Percentiles rank a stretch among this genome's conserved stretches.
Evolutionary conservation across 2,797 vertebrate genomes (phyloP).

Genomic region (Artibeus lituratus): DNA sequence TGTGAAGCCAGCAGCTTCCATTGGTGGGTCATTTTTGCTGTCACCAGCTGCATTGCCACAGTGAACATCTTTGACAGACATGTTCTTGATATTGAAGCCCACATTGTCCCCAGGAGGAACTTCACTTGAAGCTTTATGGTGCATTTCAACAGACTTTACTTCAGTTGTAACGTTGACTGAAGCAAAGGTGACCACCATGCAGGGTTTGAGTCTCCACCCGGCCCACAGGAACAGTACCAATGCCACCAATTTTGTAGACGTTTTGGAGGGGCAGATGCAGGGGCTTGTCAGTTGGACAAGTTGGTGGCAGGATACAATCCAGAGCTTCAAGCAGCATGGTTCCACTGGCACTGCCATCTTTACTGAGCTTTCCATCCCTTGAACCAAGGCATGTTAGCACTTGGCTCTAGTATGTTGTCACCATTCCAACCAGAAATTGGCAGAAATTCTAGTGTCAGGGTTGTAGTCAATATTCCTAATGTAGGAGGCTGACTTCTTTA

Average conservation of each 20-base stretch:
- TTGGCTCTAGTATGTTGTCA: constrained; percentile 98
- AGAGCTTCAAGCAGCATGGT: constrained; percentile 93
- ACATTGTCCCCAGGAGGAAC: constrained; percentile 94
- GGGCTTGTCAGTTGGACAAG: constrained; percentile 93
- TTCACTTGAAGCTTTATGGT: constrained; percentile 92
- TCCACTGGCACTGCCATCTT: constrained; percentile 91
- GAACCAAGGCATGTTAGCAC: constrained; percentile 96
- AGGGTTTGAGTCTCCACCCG: constrained; percentile 94
- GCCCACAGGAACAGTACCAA: constrained; percentile 95
- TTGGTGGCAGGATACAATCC: constrained; percentile 93
- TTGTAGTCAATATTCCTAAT: constrained; percentile 98
- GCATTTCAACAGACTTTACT: constrained; percentile 97
- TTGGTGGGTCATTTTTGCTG: constrained; percentile 93
- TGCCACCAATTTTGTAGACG: constrained; percentile 96
- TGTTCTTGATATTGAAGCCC: constrained; percentile 95
- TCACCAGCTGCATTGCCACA: constrained; percentile 95
- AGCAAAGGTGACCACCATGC: constrained; percentile 94
- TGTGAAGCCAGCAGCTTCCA: constrained; percentile 92
- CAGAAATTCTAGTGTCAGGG: constrained; percentile 89
- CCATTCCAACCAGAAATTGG: constrained; percentile 92
- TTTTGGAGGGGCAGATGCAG: constrained; percentile 95
- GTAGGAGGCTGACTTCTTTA: constrained; percentile 96
- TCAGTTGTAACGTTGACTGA: constrained; percentile 95
- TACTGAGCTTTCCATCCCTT: constrained; percentile 94
- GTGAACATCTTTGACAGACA: constrained; percentile 94